These are phyloP conservation scores for Drosophila sechellia DNA, from an alignment of 1,140 invertebrate species.

Conservation along the genomic window DNA sequence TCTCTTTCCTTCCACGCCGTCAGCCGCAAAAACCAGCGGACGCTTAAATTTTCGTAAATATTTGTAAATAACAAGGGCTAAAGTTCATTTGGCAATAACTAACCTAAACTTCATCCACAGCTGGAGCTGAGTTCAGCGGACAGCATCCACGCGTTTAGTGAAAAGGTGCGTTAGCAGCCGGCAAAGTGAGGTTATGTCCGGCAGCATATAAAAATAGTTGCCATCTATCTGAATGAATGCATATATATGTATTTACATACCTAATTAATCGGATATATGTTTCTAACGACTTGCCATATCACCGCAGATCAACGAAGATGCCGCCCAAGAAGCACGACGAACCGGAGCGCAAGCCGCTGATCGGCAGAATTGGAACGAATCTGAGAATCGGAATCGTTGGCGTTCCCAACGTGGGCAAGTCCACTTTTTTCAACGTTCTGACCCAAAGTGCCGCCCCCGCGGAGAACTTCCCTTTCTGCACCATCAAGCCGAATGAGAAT, in stretches of 20 bases:
- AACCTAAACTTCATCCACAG: neutral
- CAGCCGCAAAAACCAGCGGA: constrained; percentile 25
- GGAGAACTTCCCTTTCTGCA: constrained; percentile 99
- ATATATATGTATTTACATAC: neutral
- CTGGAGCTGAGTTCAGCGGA: constrained; percentile 15
- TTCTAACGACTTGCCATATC: too few species aligned
- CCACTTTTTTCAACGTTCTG: constrained; percentile 99
- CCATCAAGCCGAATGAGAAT: constrained; percentile 99
- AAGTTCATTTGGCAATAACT: neutral
- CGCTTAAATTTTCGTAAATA: constrained; percentile 36
- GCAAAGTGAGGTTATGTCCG: constrained; percentile 43
- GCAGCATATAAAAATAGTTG: constrained; percentile 18
- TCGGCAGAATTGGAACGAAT: constrained; percentile 98
- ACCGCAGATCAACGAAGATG: constrained; percentile 86
- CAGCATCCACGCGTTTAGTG: neutral
- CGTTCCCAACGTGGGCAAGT: constrained; percentile 98
- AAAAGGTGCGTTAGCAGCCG: constrained; percentile 14
- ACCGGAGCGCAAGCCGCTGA: constrained; percentile 94
- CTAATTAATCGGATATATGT: too few species aligned
- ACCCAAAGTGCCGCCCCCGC: constrained; percentile 98
- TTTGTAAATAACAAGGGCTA: constrained; percentile 7
- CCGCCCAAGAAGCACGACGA: constrained; percentile 97
- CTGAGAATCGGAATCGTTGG: constrained; percentile 98
- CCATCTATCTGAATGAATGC: constrained; percentile 8
- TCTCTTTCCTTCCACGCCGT: constrained; percentile 61